Conservation (phyloP, 2,113 vertebrate genomes). For the Phyllopteryx taeniolatus region DNA sequence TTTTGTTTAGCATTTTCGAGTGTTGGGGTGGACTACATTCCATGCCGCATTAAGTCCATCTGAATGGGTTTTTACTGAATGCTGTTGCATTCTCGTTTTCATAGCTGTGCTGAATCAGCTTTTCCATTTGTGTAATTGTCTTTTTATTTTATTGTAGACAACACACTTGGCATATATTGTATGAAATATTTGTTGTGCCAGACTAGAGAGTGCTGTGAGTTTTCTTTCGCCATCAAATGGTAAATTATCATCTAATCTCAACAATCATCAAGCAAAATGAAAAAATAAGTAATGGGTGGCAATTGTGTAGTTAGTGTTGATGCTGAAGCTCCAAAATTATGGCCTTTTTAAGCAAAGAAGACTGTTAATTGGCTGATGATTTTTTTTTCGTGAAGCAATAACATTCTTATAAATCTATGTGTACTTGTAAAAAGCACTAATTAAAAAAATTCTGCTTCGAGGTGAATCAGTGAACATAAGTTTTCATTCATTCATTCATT, state of each 20-base stretch:
- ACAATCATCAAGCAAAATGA: not conserved
- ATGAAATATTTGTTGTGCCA: conserved; percentile 41
- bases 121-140: conserved; percentile 58
- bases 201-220: conserved; percentile 5
- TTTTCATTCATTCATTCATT: too few species aligned
- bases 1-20: conserved; percentile 36
- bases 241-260: not conserved
- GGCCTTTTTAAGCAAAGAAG: not conserved
- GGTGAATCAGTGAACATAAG: not conserved
- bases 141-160: conserved; percentile 47
- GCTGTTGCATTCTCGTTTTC: conserved; percentile 32
- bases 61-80: conserved; percentile 42
- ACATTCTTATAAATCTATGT: not conserved
- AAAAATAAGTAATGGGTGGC: not conserved
- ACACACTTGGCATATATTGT: conserved; percentile 51
- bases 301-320: not conserved
- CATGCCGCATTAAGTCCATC: conserved; percentile 31
- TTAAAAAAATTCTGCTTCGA: not conserved
- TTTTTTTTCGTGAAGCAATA: not conserved
- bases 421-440: not conserved
- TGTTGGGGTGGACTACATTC: conserved; percentile 22
- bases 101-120: conserved; percentile 49
- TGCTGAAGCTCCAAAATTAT: not conserved
- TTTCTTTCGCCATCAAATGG: not conserved
- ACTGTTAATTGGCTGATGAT: not conserved